A percentile compares a stretch with the other conserved stretches of the same genome.
These are phyloP conservation scores for Eleginops maclovinus DNA, from an alignment of 2,113 vertebrate species.

Conservation along the genomic window DNA sequence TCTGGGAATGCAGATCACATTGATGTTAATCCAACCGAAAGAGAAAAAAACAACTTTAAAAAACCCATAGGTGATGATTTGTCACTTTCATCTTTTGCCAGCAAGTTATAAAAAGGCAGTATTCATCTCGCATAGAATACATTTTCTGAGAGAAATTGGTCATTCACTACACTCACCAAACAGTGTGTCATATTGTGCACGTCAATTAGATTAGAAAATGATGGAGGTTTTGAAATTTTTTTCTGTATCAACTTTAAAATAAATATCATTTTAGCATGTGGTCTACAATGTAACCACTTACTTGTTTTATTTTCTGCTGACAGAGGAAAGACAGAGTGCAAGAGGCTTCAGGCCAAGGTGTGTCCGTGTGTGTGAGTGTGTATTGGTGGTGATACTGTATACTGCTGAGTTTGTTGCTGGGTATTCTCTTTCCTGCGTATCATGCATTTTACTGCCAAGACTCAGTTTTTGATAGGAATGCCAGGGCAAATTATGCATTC, in stretches of 20 bases:
- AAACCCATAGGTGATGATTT: slow-evolving; percentile 10
- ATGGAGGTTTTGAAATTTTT: background rate
- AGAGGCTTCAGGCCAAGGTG: slow-evolving; percentile 55
- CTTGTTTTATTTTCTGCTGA: slow-evolving; percentile 66
- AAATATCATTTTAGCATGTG: slow-evolving; percentile 1
- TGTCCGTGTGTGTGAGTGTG: slow-evolving; percentile 13
- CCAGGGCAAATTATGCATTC: slow-evolving; percentile 65
- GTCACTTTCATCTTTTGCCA: slow-evolving; percentile 18
- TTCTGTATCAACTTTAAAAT: background rate
- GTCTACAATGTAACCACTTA: slow-evolving; percentile 13
- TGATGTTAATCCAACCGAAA: slow-evolving; percentile 37
- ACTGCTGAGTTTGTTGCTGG: slow-evolving; percentile 66
- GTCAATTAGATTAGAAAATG: background rate
- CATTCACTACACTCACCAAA: no score
- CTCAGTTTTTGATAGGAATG: slow-evolving; percentile 59
- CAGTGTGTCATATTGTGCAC: no score
- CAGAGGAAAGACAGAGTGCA: slow-evolving; percentile 26
- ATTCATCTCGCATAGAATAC: background rate
- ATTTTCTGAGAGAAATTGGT: slow-evolving; percentile 1
- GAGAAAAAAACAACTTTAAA: background rate
- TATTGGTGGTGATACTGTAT: slow-evolving; percentile 32
- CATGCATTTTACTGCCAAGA: slow-evolving; percentile 67
- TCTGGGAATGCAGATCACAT: slow-evolving; percentile 27
- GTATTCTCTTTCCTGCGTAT: slow-evolving; percentile 62
- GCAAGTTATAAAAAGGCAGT: background rate